Conservation (phyloP, 2,113 vertebrate genomes). For the Semicossyphus pulcher region DNA sequence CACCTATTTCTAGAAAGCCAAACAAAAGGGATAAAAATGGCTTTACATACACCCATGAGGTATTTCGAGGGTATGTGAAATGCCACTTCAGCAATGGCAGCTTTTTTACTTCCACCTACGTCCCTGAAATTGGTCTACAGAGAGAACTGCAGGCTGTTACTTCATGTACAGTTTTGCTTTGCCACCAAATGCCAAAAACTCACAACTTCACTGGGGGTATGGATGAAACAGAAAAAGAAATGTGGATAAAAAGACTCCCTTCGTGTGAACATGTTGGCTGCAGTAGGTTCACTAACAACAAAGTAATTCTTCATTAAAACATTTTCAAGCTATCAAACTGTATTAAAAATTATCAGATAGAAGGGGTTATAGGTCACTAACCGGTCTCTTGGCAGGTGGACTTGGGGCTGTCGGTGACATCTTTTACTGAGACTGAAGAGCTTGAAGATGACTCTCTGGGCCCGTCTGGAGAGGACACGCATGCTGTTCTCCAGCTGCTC, state of each 20-base stretch:
- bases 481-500: conserved; percentile 93
- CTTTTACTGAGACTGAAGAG: conserved; percentile 97
- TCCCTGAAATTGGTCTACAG: conserved; percentile 2
- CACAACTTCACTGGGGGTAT: neutral
- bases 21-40: neutral
- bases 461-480: conserved; percentile 89
- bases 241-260: neutral
- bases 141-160: conserved; percentile 4
- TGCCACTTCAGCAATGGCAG: neutral
- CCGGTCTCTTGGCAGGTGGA: conserved; percentile 91
- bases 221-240: neutral
- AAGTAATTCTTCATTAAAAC: neutral
- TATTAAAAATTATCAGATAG: neutral
- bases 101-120: conserved; percentile 26
- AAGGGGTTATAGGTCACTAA: conserved; percentile 76
- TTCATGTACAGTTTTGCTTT: neutral
- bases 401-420: conserved; percentile 93
- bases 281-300: neutral
- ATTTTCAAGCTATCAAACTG: too few species aligned
- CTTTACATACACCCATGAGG: neutral
- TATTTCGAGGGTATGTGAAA: conserved; percentile 7
- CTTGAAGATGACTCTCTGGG: conserved; percentile 93
- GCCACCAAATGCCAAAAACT: neutral
- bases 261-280: neutral
- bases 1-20: neutral